Evolutionary conservation across 2,113 vertebrate species (phyloP), one percentile per base, ranked within the genome.

Genomic region (Lonchura striata): DNA sequence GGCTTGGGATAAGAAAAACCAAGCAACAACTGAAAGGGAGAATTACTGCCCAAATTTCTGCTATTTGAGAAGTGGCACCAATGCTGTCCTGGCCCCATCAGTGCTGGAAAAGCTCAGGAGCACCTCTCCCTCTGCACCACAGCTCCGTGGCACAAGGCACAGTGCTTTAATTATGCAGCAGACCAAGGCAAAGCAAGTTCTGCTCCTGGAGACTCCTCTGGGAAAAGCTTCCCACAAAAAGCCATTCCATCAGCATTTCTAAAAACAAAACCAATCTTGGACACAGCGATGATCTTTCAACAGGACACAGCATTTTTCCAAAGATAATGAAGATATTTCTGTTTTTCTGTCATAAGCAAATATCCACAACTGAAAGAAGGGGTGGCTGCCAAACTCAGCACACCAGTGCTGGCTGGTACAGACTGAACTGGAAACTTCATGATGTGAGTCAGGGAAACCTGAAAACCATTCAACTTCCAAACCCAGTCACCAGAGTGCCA

Each of bases 211-310:
- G 75, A 3, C 74, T 82, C 63, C 90, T 65, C 75, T 0, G 2
- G 84, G 90, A 85, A 87, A 88, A 91, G 82, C 66, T 63, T 95
- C 13, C 6, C 6, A 12, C 46, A 76, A 82, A 83, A 95, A 95
- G 70, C 66, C 78, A 72, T 65, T 85, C 83, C 61, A 65, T 88
- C 94, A 94, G 92, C 95, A 80, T 42, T 92, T 90, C 82, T 82
- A 59, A 94, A 89, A 86, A 46, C 83, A 68, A 92, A 95, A 7
- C 54, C 56, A 2, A 70, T 14, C 86, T 77, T 3, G 0, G 78
- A 23, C 3, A 2, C 4, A 11, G 27, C 9, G 4, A 23, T 2
- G n/a, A 6, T 68, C 30, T 57, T 88, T 83, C 61, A 91, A 82
- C n/a, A 64, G 79, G 57, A 88, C 56, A 47, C 4, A 8, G 60